Conservation (phyloP, 2,888 invertebrate species). For the Neria commutata region DNA sequence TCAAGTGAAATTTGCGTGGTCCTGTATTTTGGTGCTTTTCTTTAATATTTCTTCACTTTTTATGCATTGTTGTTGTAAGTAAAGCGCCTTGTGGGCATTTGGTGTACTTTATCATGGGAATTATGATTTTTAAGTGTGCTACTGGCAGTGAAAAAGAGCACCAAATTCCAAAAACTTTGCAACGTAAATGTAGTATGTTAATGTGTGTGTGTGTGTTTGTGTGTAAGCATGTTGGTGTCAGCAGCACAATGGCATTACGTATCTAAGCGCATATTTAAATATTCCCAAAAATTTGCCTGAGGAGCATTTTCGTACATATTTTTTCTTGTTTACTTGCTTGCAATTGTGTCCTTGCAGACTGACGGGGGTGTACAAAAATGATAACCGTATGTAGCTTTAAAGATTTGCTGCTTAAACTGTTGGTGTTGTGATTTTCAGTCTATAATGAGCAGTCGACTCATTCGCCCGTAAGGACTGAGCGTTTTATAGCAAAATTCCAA, state of each 20-base stretch:
- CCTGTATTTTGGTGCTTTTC: neutral
- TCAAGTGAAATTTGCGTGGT: neutral
- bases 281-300: neutral
- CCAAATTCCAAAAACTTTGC: too few species aligned
- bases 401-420: too few species aligned
- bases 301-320: neutral
- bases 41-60: neutral
- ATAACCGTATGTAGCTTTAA: too few species aligned
- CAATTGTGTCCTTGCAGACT: too few species aligned
- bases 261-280: neutral
- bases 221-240: conserved; percentile 9
- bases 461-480: too few species aligned
- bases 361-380: too few species aligned
- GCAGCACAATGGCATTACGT: conserved; percentile 30
- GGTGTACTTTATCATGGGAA: conserved; percentile 50
- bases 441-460: too few species aligned
- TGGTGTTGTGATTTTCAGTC: too few species aligned
- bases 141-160: conserved; percentile 20
- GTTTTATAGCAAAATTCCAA: too few species aligned
- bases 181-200: conserved; percentile 8
- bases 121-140: conserved; percentile 38
- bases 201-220: conserved; percentile 21
- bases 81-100: conserved; percentile 16
- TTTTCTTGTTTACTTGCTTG: too few species aligned
- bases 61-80: neutral